A percentile compares a stretch with the other conserved stretches of the same genome.
These are phyloP conservation scores for Tipula helvola DNA, from an alignment of 2,888 invertebrate species.

Conservation along the genomic window DNA sequence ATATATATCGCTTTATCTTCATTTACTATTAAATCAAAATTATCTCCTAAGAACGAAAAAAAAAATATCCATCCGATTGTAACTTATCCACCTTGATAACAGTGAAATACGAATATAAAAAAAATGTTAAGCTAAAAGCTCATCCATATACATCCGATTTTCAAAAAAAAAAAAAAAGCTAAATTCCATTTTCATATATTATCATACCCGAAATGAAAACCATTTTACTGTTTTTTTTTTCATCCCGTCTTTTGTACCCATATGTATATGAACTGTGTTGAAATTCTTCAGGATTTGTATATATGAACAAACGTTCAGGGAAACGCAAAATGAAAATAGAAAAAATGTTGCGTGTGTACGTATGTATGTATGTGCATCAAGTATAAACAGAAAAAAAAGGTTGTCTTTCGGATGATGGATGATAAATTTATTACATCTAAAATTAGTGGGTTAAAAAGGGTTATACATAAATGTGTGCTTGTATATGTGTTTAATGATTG, in stretches of 20 bases:
- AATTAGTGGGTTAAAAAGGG: not conserved
- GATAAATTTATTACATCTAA: not conserved
- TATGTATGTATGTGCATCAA: not conserved
- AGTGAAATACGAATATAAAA: not conserved
- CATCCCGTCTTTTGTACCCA: not conserved
- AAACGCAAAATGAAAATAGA: not conserved
- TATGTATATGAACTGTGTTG: not conserved
- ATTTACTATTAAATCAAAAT: not conserved
- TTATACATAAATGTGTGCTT: not conserved
- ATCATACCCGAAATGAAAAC: not conserved
- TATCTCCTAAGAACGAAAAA: not conserved
- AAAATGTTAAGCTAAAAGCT: conserved; percentile 4
- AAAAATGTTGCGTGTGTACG: not conserved
- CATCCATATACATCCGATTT: not conserved
- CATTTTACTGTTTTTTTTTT: not conserved
- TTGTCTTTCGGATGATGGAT: not conserved
- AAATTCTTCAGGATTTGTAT: not conserved
- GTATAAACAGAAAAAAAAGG: not conserved
- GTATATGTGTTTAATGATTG: not conserved
- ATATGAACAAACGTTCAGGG: not conserved
- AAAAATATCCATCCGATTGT: not conserved
- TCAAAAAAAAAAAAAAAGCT: not conserved
- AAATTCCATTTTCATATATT: conserved; percentile 1
- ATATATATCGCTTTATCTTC: not conserved
- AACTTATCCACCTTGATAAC: conserved; percentile 4